These are phyloP conservation scores for Argyresthia albistria DNA, from an alignment of 2,888 invertebrate genomes.

Conservation along the genomic window DNA sequence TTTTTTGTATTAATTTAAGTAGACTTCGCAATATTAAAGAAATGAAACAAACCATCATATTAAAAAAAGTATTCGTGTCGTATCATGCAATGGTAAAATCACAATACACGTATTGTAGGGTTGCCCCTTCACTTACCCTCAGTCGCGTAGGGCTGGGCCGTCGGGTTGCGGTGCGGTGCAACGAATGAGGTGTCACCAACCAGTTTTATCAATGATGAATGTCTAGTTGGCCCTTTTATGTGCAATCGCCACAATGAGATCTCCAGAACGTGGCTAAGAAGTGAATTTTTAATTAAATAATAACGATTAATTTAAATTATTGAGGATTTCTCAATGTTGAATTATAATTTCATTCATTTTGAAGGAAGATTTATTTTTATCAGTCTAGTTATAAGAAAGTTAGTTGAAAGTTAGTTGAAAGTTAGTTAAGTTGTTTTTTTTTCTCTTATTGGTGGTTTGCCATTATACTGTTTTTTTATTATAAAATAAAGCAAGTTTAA, in stretches of 20 bases:
- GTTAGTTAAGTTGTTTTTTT: no score
- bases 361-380: no score
- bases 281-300: conserved; percentile 10
- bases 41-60: neutral
- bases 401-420: no score
- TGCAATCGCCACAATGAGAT: conserved; percentile 4
- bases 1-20: no score
- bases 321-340: conserved; percentile 2
- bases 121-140: conserved; percentile 5
- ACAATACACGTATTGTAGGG: neutral
- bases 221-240: conserved; percentile 10
- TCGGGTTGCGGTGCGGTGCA: conserved; percentile 14
- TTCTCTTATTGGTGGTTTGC: no score
- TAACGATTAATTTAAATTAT: neutral
- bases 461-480: no score
- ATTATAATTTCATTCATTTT: no score
- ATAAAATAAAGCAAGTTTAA: no score
- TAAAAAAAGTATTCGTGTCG: conserved; percentile 6
- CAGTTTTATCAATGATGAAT: conserved; percentile 57
- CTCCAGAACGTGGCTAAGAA: neutral
- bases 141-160: conserved; percentile 4
- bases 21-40: no score
- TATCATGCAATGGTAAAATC: conserved; percentile 1
- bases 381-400: no score
- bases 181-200: conserved; percentile 44